Conservation (phyloP, 1,140 invertebrate genomes). For the Pogonomyrmex californicus region DNA sequence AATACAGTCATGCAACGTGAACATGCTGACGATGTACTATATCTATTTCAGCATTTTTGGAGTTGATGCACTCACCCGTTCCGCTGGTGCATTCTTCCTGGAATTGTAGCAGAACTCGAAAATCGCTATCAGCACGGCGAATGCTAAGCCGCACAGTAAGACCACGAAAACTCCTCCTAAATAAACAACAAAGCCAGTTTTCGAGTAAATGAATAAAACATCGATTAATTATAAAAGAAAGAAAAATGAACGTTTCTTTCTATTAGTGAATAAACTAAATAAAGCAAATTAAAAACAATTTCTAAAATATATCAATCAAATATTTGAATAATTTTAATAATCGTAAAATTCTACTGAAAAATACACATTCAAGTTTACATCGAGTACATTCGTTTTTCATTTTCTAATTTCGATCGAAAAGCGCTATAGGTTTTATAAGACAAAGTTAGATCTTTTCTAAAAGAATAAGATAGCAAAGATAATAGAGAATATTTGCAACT, state of each 20-base stretch:
- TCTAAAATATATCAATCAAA: background rate
- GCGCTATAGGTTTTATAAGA: background rate
- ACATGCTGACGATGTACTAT: slow-evolving; percentile 40
- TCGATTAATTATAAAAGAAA: background rate
- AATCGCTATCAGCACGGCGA: slow-evolving; percentile 92
- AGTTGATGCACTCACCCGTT: slow-evolving; percentile 88
- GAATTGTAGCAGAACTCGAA: slow-evolving; percentile 95
- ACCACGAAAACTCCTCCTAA: slow-evolving; percentile 97
- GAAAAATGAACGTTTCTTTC: background rate
- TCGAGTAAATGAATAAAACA: background rate
- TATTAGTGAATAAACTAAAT: background rate
- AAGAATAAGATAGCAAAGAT: slow-evolving; percentile 12
- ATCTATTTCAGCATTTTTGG: background rate
- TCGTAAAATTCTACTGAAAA: background rate
- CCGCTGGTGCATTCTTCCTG: slow-evolving; percentile 89
- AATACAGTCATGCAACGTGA: slow-evolving; percentile 19
- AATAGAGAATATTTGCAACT: slow-evolving; percentile 10
- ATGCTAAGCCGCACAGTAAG: slow-evolving; percentile 91
- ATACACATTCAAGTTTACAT: background rate
- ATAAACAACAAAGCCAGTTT: slow-evolving; percentile 31
- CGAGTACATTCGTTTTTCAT: background rate
- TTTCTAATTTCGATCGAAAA: background rate
- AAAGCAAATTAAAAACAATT: background rate
- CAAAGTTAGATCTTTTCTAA: background rate
- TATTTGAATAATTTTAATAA: background rate